These are phyloP conservation scores for Helarctos malayanus DNA, from an alignment of 2,797 vertebrate species.

Conservation along the genomic window DNA sequence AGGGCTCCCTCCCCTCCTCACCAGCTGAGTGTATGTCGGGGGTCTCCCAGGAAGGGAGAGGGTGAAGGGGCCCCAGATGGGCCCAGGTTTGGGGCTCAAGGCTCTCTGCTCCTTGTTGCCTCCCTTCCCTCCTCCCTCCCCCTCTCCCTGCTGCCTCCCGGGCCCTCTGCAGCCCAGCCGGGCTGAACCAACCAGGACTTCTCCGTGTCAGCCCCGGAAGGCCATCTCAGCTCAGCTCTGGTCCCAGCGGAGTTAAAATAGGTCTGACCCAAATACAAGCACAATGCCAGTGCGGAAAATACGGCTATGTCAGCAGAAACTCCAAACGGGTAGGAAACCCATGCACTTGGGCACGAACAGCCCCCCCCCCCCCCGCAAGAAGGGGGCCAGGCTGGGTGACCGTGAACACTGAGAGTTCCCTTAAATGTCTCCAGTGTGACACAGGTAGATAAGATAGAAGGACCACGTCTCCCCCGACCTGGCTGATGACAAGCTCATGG, in stretches of 20 bases:
- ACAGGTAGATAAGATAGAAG: not conserved
- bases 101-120: not conserved
- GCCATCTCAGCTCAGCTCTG: not conserved
- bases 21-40: not conserved
- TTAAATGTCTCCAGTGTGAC: not conserved
- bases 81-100: not conserved
- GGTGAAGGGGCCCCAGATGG: not conserved
- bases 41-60: not conserved
- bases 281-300: not conserved
- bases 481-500: fast-evolving
- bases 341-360: not conserved
- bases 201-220: slow-evolving; percentile 8
- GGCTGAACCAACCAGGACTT: not conserved
- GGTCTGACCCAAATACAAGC: slow-evolving; percentile 80
- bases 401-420: fast-evolving
- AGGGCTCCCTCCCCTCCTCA: not conserved
- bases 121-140: not conserved
- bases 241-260: slow-evolving; percentile 66
- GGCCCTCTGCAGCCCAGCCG: not conserved
- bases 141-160: not conserved
- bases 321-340: not conserved
- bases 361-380: not conserved
- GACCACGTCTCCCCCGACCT: not conserved
- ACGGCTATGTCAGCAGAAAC: not conserved
- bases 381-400: not conserved